A percentile compares a stretch with the other conserved stretches of the same genome.
Conservation (phyloP, 2,113 vertebrate species). For the Pterocles burchelli region DNA sequence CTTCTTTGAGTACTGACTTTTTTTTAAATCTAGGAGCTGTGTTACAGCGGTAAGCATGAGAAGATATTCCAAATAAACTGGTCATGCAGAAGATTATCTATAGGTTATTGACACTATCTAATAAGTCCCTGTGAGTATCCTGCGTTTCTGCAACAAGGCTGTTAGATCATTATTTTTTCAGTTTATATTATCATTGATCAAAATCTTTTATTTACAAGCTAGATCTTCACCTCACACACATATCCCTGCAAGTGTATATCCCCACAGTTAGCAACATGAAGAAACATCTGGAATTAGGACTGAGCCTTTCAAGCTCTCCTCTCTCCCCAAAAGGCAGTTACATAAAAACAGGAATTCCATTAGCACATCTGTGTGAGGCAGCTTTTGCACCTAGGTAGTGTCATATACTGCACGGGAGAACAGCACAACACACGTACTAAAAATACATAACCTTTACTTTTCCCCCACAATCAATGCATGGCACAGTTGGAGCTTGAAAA, state of each 20-base stretch:
- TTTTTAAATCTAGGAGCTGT: not conserved
- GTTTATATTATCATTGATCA: not conserved
- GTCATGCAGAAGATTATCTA: not conserved
- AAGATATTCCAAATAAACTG: not conserved
- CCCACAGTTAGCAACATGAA: not conserved
- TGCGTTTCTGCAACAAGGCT: not conserved
- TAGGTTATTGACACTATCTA: not conserved
- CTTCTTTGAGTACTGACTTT: not conserved
- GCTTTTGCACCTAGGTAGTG: not conserved
- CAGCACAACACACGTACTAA: not conserved
- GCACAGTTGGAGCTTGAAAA: not conserved
- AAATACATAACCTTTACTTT: not conserved
- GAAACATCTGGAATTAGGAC: not conserved
- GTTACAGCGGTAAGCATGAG: not conserved
- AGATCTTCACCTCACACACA: not conserved
- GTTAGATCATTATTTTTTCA: not conserved
- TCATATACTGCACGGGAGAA: not conserved
- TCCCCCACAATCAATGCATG: not conserved
- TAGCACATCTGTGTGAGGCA: not conserved
- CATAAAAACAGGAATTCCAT: not conserved
- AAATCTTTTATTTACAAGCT: not conserved
- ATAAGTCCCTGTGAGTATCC: not conserved
- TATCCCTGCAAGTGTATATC: accelerated
- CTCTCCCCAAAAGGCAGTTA: not conserved
- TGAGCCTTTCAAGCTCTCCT: not conserved